These are phyloP conservation scores for Mesochorus sp. DNA, from an alignment of 2,888 invertebrate genomes.

Conservation along the genomic window DNA sequence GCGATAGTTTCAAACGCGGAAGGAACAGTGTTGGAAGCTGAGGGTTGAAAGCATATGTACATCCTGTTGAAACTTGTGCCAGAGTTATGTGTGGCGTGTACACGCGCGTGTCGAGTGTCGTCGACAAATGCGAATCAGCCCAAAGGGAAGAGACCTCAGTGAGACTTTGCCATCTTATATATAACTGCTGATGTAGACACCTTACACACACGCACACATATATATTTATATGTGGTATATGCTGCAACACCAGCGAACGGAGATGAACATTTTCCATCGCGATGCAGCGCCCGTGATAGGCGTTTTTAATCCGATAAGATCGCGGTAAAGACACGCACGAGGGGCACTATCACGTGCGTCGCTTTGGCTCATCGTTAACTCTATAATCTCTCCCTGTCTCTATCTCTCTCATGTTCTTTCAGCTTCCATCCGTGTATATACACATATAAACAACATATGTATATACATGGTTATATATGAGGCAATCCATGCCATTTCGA, in stretches of 20 bases:
- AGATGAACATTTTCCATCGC: conserved; percentile 22
- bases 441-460: conserved; percentile 17
- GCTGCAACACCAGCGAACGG: conserved; percentile 1
- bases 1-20: conserved; percentile 19
- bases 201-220: not conserved
- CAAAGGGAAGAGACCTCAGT: conserved; percentile 42
- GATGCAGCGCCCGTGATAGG: not conserved
- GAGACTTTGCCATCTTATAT: not conserved
- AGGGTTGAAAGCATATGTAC: conserved; percentile 23
- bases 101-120: conserved; percentile 63
- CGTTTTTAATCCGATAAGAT: not conserved
- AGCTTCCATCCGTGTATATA: not conserved
- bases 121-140: conserved; percentile 60
- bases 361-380: conserved; percentile 58
- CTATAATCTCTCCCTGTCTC: conserved; percentile 40
- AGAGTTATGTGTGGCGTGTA: conserved; percentile 53
- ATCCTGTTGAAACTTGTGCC: conserved; percentile 54
- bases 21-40: not conserved
- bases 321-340: conserved; percentile 44
- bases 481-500: no score
- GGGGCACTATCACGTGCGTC: conserved; percentile 46
- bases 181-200: not conserved
- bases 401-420: not conserved
- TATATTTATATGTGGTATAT: not conserved
- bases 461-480: no score